Conservation (phyloP, 1,140 invertebrate species). For the Hetaerina americana region DNA sequence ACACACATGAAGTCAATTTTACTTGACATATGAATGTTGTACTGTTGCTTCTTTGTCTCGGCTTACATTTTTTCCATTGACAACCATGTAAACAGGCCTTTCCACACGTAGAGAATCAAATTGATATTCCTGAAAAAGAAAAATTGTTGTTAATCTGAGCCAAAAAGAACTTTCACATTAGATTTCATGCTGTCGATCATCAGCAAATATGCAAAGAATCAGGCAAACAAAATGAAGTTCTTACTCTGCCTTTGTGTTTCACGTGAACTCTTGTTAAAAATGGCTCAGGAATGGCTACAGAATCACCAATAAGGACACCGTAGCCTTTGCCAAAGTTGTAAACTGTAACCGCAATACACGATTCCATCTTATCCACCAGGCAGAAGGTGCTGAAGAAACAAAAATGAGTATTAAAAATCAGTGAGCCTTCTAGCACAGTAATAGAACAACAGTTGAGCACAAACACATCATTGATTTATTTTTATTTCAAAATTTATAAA, state of each 20-base stretch:
- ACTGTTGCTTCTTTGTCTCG: constrained; percentile 53
- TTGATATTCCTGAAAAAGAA: constrained; percentile 46
- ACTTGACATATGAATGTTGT: constrained; percentile 17
- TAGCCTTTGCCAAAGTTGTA: constrained; percentile 71
- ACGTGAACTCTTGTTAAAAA: constrained; percentile 47
- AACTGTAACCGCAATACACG: constrained; percentile 58
- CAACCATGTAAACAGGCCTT: constrained; percentile 55
- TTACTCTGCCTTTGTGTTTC: constrained; percentile 43
- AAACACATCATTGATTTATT: too few species aligned
- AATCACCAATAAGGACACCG: constrained; percentile 73
- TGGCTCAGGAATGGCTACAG: constrained; percentile 68
- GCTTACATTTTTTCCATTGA: constrained; percentile 59
- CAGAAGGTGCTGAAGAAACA: constrained; percentile 59
- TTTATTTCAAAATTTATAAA: too few species aligned
- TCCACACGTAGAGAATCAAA: constrained; percentile 61
- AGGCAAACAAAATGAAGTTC: constrained; percentile 16
- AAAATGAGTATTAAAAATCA: constrained; percentile 7
- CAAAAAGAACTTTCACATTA: too few species aligned
- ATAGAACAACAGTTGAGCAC: too few species aligned
- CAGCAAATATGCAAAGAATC: too few species aligned
- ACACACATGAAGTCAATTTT: neutral
- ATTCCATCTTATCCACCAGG: constrained; percentile 55
- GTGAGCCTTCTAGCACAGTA: too few species aligned
- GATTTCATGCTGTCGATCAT: too few species aligned
- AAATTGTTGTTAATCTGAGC: too few species aligned